Conservation (phyloP, 2,797 vertebrate species). For the Ambastaia sidthimunki region DNA sequence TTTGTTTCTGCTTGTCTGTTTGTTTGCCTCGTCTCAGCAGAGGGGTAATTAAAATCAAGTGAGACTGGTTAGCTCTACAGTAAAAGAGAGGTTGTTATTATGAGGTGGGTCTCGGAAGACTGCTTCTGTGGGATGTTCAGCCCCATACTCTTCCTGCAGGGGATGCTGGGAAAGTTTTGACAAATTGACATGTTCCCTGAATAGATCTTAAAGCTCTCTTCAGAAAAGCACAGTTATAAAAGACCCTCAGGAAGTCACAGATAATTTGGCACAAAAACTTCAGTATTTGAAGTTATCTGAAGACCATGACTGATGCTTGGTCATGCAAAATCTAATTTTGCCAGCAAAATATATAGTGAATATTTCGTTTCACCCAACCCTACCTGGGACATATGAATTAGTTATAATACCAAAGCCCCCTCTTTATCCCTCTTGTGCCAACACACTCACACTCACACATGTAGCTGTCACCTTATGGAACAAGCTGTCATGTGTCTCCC, state of each 20-base stretch:
- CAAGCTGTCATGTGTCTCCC: constrained; percentile 17
- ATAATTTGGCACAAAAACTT: not conserved
- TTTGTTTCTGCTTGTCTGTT: no score
- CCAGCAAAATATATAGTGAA: no score
- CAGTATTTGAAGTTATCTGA: not conserved
- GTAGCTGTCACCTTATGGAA: constrained; percentile 36
- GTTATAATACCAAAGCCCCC: not conserved
- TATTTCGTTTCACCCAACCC: not conserved
- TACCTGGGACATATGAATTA: not conserved
- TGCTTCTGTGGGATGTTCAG: not conserved
- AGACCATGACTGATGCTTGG: not conserved
- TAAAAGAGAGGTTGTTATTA: constrained; percentile 65
- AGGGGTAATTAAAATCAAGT: constrained; percentile 62
- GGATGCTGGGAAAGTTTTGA: constrained; percentile 62
- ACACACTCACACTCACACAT: not conserved
- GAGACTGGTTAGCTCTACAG: constrained; percentile 45
- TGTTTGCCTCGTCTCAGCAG: no score
- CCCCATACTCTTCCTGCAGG: no score
- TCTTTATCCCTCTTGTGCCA: constrained; percentile 21
- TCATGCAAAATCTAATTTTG: no score
- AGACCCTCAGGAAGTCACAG: not conserved
- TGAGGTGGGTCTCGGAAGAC: constrained; percentile 60
- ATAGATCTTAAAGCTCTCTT: not conserved
- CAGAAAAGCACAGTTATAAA: not conserved
- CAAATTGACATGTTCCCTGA: constrained; percentile 35